A percentile compares a stretch with the other conserved stretches of the same genome.
phyloP scores from a whole-genome alignment of 1,140 invertebrate genomes.

The Cephus cinctus region DNA sequence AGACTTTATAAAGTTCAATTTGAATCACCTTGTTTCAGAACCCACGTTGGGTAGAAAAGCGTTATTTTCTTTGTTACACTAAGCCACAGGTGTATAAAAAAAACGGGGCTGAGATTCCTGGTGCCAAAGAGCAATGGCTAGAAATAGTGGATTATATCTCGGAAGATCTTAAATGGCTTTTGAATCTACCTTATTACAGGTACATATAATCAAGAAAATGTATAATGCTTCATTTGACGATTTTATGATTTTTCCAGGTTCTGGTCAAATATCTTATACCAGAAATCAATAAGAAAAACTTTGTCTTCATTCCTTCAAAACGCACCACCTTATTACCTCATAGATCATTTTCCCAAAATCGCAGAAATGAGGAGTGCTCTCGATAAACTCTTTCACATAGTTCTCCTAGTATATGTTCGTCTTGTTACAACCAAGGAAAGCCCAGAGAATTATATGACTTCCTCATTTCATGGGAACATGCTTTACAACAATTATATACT shows the following conservation, averaged over 20 bases:
- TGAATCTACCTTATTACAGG: constrained; percentile 57
- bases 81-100: constrained; percentile 32
- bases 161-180: constrained; percentile 60
- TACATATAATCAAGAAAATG: constrained; percentile 22
- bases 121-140: constrained; percentile 60
- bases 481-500: constrained; percentile 80
- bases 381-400: constrained; percentile 61
- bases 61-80: constrained; percentile 47
- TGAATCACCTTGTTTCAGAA: constrained; percentile 38
- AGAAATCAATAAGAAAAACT: constrained; percentile 64
- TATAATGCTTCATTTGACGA: neutral
- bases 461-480: constrained; percentile 65
- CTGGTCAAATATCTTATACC: constrained; percentile 78
- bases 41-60: constrained; percentile 41
- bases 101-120: constrained; percentile 44
- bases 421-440: constrained; percentile 75
- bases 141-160: constrained; percentile 58
- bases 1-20: too few relatives aligned
- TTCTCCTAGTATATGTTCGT: constrained; percentile 70
- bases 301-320: constrained; percentile 74
- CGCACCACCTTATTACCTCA: constrained; percentile 67
- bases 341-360: constrained; percentile 52
- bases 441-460: constrained; percentile 64
- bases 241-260: constrained; percentile 63
- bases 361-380: constrained; percentile 49